Evolutionary conservation across 2,888 invertebrate genomes (phyloP), one percentile per base, ranked within the genome.

Genomic region (Atethmia centrago): DNA sequence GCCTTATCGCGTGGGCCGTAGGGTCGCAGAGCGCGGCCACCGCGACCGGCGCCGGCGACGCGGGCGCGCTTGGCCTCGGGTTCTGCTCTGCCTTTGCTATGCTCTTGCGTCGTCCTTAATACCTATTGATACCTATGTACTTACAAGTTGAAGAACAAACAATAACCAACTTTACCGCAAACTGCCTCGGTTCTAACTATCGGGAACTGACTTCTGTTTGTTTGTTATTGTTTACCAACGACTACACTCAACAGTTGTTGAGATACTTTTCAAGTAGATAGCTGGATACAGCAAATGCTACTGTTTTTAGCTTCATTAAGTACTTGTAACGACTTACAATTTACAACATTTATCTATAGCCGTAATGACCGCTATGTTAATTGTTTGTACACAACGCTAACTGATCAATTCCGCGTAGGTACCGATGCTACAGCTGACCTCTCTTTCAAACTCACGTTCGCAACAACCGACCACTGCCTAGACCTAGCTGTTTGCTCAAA

Each of bases 1-100:
- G 93, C 94, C 94, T 95, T 96, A 96, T 95, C 95, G 88, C 90
- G 91, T 91, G 91, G 91, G 94, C 87, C 89, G 91, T 95, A 95
- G 94, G 94, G 95, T 95, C 94, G 95, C 85, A 82, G 71, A 62
- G 62, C 56, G 68, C 49, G 21, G 47, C 69, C 68, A 51, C 53
- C 63, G 77, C 86, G 80, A 83, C 58, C 87, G 86, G 74, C 89
- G 84, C 58, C 87, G 86, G 74, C 89, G 91, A 87, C 90, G 89
- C 92, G 89, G 88, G 90, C 90, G 90, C 91, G 90, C 87, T 86
- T 92, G 94, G 90, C 94, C 94, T 95, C 95, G 93, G 88, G 87
- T 90, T 91, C 89, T 90, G 91, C 91, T 89, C 90, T 90, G 93
- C 92, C 93, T 94, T 92, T 92, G 89, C 92, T 92, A 88, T 94